Evolutionary conservation across 2,113 vertebrate genomes (phyloP), one percentile per base, ranked within the genome.

Genomic region (Proteles cristata): DNA sequence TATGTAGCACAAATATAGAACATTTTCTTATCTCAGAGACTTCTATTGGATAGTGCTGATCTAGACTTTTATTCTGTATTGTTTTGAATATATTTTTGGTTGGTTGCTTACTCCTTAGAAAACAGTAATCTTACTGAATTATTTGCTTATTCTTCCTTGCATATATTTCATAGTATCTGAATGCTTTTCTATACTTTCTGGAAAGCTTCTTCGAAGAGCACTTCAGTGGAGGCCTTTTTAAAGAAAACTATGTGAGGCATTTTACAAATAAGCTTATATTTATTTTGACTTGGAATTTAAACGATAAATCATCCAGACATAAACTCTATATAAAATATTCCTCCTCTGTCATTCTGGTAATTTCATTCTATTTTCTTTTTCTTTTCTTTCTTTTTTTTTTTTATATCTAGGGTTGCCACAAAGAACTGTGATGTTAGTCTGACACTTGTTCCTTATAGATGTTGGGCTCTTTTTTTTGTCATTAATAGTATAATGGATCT

Each of bases 231-330:
- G 15, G 21, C 48, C 35, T 73, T 83, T 65, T 11, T 48, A 55
- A 15, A 16, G 43, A 77, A 53, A 93, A 85, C 43, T 43, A 63
- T 12, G 33, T 71, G 28, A 92, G 61, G 43, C 69, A 92, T 88
- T 73, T 66, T n/a, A 58, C 45, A 93, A 68, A 85, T 33, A 33
- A 93, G 15, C 14, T 12, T 48, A 48, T 55, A 31, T 84, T 84
- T 86, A 85, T 89, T 95, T 85, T 85, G 35, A 66, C 45, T 86
- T 93, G 65, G 19, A 7, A 65, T 92, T 58, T 92, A 77, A 88
- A 63, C 55, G 45, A 79, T 39, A 83, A 77, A 96, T 88, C 53
- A 65, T 55, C 65, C 39, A n/a, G 65, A 48, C 31, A 73, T 71
- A 35, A 88, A 33, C n/a, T 69, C 53, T 77, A 95, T 33, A 53